Evolutionary conservation across 2,888 invertebrate species (phyloP).

Genomic region (Hydraecia micacea): DNA sequence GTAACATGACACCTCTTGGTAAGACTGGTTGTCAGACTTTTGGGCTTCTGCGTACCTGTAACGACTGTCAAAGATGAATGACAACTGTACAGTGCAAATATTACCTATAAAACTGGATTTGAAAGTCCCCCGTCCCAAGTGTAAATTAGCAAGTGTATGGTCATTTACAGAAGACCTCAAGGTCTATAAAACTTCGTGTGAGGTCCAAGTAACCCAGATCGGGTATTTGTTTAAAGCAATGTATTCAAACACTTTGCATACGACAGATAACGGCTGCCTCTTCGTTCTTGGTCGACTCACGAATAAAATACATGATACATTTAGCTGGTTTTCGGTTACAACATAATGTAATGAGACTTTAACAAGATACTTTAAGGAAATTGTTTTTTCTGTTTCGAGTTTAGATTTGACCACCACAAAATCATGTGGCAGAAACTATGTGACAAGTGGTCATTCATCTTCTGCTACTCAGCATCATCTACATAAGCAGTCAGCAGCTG

Average conservation of each 20-base stretch:
- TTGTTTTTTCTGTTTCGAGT: not conserved
- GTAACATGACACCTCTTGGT: not conserved
- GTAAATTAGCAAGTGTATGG: conserved; percentile 4
- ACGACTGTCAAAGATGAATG: not conserved
- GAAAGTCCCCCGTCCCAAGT: not conserved
- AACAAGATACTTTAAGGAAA: conserved; percentile 4
- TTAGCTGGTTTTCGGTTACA: conserved; percentile 40
- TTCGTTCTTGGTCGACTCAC: conserved; percentile 12
- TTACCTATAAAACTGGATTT: not conserved
- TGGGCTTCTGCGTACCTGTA: not conserved
- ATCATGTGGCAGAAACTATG: not conserved
- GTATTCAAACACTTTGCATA: conserved; percentile 63
- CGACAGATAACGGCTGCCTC: conserved; percentile 54
- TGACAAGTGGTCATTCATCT: not conserved
- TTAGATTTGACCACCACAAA: not conserved
- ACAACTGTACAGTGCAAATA: not conserved
- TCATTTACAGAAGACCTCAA: conserved; percentile 1
- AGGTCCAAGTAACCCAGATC: conserved; percentile 51
- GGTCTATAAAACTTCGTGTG: conserved; percentile 54
- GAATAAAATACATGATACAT: conserved; percentile 29
- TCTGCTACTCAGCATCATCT: too few species aligned
- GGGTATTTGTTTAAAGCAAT: conserved; percentile 62
- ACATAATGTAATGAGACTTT: conserved; percentile 17
- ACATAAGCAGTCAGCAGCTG: not conserved
- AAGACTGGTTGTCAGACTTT: not conserved